Base-by-base conservation (phyloP, 2,113 vertebrate species). In the Otis tarda region DNA sequence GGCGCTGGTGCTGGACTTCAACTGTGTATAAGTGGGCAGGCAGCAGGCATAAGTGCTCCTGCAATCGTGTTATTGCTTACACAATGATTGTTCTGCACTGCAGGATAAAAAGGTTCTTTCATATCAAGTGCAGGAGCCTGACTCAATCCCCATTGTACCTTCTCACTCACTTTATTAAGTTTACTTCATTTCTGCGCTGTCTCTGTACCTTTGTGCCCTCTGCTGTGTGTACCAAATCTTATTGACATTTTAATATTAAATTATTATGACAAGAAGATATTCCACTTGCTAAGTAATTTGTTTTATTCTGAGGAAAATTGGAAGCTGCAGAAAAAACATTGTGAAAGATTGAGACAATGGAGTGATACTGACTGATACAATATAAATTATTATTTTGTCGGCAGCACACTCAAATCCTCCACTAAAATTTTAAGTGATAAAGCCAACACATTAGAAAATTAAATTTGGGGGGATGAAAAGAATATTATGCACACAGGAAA, bases 221-320 rank as follows among this genome's bases (percentile, higher is more conserved):
- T 96, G 92, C 87, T 95, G 94, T 97, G 96, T 97, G 95, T 96
- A 97, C 95, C 94, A 96, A 97, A 96, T 95, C 95, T 97, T 97
- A 97, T 97, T 97, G 97, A 97, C 96, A 97, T 97, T 97, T 97
- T 97, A 97, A 97, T 97, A 97, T 97, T 97, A 97, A 97, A 97
- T 97, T 97, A 97, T 97, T 97, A 97, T 97, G 97, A 96, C 96
- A 97, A 96, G 94, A 97, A 97, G 96, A 97, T 95, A 97, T 97
- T 97, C 96, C 83, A 94, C 96, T 97, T 96, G 95, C 96, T 97
- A 97, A 97, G 96, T 97, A 97, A 97, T 97, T 97, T 97, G 96
- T 97, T 97, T 97, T 97, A 97, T 97, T 96, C 89, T 30, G 85
- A 92, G 86, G 85, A 97, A 97, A 97, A 97, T 96, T 97, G 96